Evolutionary conservation across 2,113 vertebrate species (phyloP).

Genomic region (Ailurus styani): DNA sequence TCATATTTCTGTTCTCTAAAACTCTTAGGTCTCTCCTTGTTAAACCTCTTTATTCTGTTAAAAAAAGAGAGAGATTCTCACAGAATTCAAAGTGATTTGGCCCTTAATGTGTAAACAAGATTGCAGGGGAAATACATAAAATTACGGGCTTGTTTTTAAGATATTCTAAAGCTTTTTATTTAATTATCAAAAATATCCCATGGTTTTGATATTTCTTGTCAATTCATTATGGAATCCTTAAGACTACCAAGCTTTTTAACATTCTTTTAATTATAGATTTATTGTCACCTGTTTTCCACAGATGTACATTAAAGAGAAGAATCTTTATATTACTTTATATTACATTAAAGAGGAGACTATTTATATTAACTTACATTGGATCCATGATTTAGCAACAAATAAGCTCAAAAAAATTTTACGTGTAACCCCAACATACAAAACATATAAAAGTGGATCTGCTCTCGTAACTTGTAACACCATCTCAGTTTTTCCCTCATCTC

Average conservation of each 20-base stretch:
- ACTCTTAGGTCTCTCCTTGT: not conserved
- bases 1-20: not conserved
- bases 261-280: not conserved
- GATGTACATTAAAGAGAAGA: not conserved
- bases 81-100: not conserved
- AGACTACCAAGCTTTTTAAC: not conserved
- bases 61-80: not conserved
- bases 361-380: not conserved
- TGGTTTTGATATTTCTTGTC: not conserved
- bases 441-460: not conserved
- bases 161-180: not conserved
- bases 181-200: not conserved
- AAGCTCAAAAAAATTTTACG: not conserved
- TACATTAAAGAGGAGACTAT: not conserved
- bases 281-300: not conserved
- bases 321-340: not conserved
- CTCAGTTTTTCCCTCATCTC: not conserved
- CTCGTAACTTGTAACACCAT: not conserved
- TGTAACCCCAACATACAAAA: not conserved
- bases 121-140: not conserved
- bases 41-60: not conserved
- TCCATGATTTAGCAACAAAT: not conserved
- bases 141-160: not conserved
- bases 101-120: not conserved
- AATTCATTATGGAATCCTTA: not conserved